Evolutionary conservation across 2,113 vertebrate species (phyloP), one percentile per base, ranked within the genome.

Genomic region (Callopanchax toddi): DNA sequence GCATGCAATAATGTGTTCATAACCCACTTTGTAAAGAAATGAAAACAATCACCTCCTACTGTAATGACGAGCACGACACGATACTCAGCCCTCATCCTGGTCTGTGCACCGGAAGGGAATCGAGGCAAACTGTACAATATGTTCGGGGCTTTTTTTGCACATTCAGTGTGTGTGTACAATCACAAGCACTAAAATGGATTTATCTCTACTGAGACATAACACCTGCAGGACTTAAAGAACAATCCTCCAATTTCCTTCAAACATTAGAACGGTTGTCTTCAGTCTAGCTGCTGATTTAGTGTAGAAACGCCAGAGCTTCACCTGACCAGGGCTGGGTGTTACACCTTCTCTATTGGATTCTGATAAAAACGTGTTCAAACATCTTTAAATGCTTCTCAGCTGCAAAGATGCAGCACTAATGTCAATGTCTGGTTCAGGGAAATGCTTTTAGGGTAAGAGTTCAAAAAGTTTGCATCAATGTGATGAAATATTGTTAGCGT

Each of bases 121-220:
- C 25, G 25, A 44, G 15, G 17, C 17, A 18, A 79, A 73, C 67
- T 67, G 53, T 49, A 74, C 60, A 76, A 29, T 64, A 83, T 69
- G 63, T 72, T 61, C 65, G 78, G 56, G 56, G 57, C 50, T 66
- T 55, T 66, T 55, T 68, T 43, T 81, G 54, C 64, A 76, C 56
- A 67, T 81, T 85, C 72, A 73, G 60, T 76, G 80, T 86, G 60
- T 76, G 80, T 86, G 64, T 67, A 87, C 80, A 87, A 75, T 86
- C 85, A 84, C 78, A 75, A 82, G 57, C 46, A 83, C 52, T 56
- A 46, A 62, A 74, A 81, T 44, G 29, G 29, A 32, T 73, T 80
- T 32, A 46, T 62, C 18, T 68, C 53, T 54, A 26, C 53, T 65
- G 23, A 64, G 74, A 65, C 10, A 5, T 34, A 56, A 65, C 62